Percentiles rank a stretch among this genome's conserved stretches.
phyloP scores from a whole-genome alignment of 1,140 invertebrate genomes.

The Drosophila bipectinata region DNA sequence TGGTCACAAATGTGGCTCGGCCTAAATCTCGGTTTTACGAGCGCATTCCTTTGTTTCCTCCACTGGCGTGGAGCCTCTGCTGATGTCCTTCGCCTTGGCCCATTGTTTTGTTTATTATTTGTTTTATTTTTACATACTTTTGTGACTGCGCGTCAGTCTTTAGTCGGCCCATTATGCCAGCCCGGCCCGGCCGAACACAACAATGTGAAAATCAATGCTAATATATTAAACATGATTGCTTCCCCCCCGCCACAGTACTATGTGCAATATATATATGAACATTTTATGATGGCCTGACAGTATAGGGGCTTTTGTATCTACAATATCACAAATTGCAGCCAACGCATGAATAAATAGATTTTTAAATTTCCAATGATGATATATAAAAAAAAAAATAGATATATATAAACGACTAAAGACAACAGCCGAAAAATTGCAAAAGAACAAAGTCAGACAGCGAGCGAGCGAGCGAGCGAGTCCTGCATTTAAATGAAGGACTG shows the following conservation, averaged over 20 bases:
- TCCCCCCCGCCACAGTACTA: neutral
- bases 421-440: conserved; percentile 56
- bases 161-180: conserved; percentile 69
- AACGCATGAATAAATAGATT: conserved; percentile 71
- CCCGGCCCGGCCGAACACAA: neutral
- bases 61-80: conserved; percentile 10
- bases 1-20: conserved; percentile 80
- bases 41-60: conserved; percentile 64
- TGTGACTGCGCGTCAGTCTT: conserved; percentile 40
- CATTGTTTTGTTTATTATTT: conserved; percentile 81
- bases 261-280: conserved; percentile 6
- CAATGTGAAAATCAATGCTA: conserved; percentile 53
- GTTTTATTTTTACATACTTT: conserved; percentile 81
- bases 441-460: conserved; percentile 37
- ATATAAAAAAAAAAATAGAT: conserved; percentile 1
- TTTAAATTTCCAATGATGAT: conserved; percentile 20
- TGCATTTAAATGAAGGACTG: conserved; percentile 75
- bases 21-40: conserved; percentile 82
- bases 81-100: conserved; percentile 33
- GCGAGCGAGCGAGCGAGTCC: conserved; percentile 12
- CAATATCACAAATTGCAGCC: conserved; percentile 60
- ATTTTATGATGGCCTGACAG: conserved; percentile 32
- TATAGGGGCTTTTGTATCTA: conserved; percentile 20
- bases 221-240: conserved; percentile 49
- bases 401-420: conserved; percentile 8